A percentile compares a stretch with the other conserved stretches of the same genome.
phyloP scores from a whole-genome alignment of 2,888 invertebrate species.

The Linyphia triangularis region DNA sequence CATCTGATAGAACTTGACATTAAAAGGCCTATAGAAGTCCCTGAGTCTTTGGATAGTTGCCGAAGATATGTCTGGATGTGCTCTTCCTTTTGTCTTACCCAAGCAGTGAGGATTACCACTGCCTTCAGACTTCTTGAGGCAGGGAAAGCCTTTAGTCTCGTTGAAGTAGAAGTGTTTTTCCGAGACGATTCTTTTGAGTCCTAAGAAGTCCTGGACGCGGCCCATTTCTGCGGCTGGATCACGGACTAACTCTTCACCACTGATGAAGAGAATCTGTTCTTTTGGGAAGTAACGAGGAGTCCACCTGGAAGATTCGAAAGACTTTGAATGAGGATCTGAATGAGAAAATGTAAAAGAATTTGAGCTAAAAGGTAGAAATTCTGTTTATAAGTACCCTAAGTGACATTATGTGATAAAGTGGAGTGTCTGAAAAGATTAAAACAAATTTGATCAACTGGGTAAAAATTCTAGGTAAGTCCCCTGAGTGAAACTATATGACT shows the following conservation, averaged over 20 bases:
- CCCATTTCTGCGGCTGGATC: conserved; percentile 80
- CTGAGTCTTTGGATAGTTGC: conserved; percentile 78
- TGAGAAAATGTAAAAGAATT: too few relatives aligned
- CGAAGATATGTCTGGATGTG: conserved; percentile 80
- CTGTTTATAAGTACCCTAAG: too few relatives aligned
- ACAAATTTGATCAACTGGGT: too few relatives aligned
- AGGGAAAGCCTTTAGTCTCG: conserved; percentile 81
- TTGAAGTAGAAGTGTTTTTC: conserved; percentile 80
- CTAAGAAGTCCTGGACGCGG: conserved; percentile 81
- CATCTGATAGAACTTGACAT: conserved; percentile 92
- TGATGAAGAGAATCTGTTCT: conserved; percentile 81
- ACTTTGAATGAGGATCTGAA: too few relatives aligned
- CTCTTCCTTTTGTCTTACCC: conserved; percentile 81
- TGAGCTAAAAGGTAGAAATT: too few relatives aligned
- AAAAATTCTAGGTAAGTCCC: too few relatives aligned
- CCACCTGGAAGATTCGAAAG: conserved; percentile 75
- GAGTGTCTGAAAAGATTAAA: too few relatives aligned
- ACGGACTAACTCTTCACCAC: conserved; percentile 81
- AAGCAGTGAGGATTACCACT: conserved; percentile 80
- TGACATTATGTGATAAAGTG: too few relatives aligned
- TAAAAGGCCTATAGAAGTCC: conserved; percentile 81
- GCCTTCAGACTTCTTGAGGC: conserved; percentile 79
- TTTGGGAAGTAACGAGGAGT: conserved; percentile 81
- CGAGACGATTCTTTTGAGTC: conserved; percentile 79
- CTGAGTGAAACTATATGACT: too few relatives aligned